phyloP scores from a whole-genome alignment of 2,113 vertebrate genomes.

The Pelecanoides urinatrix region DNA sequence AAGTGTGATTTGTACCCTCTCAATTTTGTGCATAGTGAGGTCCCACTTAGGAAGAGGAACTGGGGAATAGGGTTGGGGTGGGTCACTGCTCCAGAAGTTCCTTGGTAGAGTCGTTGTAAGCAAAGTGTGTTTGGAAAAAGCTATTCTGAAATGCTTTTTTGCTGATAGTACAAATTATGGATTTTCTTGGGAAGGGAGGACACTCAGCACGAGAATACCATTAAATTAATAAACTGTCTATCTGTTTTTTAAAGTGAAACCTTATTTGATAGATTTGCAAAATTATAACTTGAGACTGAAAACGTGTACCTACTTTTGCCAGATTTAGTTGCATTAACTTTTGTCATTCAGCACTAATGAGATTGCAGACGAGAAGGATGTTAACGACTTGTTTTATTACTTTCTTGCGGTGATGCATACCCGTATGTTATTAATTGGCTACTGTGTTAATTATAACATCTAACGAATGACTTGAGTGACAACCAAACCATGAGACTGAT shows the following conservation, averaged over 20 bases:
- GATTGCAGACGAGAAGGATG: accelerated
- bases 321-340: too few relatives aligned
- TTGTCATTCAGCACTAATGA: not conserved
- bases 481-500: not conserved
- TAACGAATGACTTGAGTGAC: not conserved
- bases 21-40: too few relatives aligned
- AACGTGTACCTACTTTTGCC: not conserved
- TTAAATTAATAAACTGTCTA: too few relatives aligned
- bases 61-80: too few relatives aligned
- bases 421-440: not conserved
- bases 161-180: not conserved
- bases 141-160: not conserved
- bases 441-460: not conserved
- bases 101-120: not conserved
- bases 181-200: not conserved
- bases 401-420: not conserved
- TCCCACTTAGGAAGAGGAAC: not conserved
- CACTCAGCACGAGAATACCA: accelerated
- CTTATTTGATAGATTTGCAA: not conserved
- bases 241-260: not conserved
- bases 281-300: not conserved
- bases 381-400: accelerated
- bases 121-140: too few relatives aligned
- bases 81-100: accelerated
- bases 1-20: too few relatives aligned